Percentiles rank a stretch among this genome's conserved stretches.
Conservation (phyloP, 2,113 vertebrate genomes). For the Nymphicus hollandicus region DNA sequence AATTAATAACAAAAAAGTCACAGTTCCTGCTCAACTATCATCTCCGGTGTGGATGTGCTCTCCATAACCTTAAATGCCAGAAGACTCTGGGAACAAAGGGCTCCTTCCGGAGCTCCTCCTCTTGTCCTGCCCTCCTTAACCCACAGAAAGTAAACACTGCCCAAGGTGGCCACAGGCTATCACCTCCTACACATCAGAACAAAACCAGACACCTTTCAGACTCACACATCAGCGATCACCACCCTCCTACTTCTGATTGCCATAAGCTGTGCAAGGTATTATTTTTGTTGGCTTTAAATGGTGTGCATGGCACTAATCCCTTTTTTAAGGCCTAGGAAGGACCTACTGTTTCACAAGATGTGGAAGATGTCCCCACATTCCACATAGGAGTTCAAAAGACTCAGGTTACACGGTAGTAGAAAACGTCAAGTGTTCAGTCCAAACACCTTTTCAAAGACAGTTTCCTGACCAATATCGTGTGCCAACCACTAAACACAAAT, state of each 20-base stretch:
- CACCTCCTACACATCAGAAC: not conserved
- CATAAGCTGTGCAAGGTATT: not conserved
- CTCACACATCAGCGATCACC: not conserved
- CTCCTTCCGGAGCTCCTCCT: not conserved
- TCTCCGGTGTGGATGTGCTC: not conserved
- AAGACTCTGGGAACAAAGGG: not conserved
- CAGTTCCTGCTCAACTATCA: not conserved
- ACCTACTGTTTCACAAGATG: not conserved
- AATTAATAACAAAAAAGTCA: not conserved
- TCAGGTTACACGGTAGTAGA: not conserved
- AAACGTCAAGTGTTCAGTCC: not conserved
- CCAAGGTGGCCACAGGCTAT: not conserved
- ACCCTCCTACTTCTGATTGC: not conserved
- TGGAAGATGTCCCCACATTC: not conserved
- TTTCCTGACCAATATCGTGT: not conserved
- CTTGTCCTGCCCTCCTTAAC: not conserved
- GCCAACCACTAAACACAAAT: not conserved
- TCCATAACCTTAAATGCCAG: not conserved
- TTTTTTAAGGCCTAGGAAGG: not conserved
- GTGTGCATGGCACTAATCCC: not conserved
- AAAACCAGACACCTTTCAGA: not conserved
- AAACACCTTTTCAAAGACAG: not conserved
- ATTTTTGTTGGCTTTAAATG: not conserved
- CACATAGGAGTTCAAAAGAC: not conserved
- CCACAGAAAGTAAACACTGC: not conserved